Conservation (phyloP, 1,140 invertebrate species). For the Rhopalosiphum padi region DNA sequence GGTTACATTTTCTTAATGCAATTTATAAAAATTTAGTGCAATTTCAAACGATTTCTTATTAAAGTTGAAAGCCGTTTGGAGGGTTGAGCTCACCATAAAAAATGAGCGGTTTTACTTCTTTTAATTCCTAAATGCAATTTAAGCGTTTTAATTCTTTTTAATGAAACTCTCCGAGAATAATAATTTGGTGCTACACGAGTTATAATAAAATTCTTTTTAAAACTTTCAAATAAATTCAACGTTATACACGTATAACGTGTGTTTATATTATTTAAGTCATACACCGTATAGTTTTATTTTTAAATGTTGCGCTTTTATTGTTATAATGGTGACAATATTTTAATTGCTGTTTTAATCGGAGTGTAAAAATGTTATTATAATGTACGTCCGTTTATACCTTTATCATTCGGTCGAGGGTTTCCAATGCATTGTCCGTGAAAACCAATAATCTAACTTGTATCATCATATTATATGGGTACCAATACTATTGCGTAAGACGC, state of each 20-base stretch:
- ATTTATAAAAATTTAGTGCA: not conserved
- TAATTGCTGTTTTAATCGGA: not conserved
- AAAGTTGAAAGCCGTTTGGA: not conserved
- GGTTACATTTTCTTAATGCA: not conserved
- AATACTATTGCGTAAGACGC: not conserved
- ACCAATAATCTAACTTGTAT: not conserved
- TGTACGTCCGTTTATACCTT: no score
- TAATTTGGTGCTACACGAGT: not conserved
- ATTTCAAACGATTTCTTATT: constrained; percentile 2
- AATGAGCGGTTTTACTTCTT: not conserved
- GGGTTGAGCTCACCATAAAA: constrained; percentile 11
- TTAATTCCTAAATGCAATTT: constrained; percentile 22
- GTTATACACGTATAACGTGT: not conserved
- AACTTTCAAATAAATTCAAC: constrained; percentile 2
- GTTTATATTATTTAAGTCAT: not conserved
- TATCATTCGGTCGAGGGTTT: not conserved
- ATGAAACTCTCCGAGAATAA: constrained; percentile 7
- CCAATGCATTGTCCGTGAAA: not conserved
- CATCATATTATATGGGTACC: not conserved
- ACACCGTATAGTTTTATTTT: not conserved
- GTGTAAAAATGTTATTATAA: not conserved
- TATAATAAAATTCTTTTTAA: constrained; percentile 33
- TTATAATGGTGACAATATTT: not conserved
- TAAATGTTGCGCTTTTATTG: not conserved
- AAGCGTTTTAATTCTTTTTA: constrained; percentile 47